Percentiles rank a stretch among this genome's conserved stretches.
phyloP scores from a whole-genome alignment of 2,113 vertebrate species.

The Marcusenius ussheri region DNA sequence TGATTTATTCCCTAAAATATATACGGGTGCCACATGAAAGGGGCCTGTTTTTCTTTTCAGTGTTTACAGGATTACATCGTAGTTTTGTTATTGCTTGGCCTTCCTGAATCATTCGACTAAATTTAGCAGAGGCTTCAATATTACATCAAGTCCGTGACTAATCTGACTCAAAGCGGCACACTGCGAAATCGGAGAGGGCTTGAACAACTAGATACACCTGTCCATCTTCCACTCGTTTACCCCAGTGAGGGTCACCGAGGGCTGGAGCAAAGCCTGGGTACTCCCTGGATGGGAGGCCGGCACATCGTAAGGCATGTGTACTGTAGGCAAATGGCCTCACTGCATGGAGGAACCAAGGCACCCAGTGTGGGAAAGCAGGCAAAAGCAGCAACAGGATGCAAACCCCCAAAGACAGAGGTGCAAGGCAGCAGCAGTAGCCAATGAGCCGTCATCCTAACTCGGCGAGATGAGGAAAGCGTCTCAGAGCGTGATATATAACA shows the following conservation, averaged over 20 bases:
- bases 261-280: background rate
- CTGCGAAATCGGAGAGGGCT: background rate
- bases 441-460: background rate
- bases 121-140: slow-evolving; percentile 16
- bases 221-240: background rate
- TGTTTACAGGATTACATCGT: slow-evolving; percentile 14
- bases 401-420: background rate
- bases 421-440: background rate
- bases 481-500: background rate
- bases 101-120: slow-evolving; percentile 22
- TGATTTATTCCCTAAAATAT: background rate
- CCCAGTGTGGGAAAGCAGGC: background rate
- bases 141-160: slow-evolving; percentile 9
- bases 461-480: background rate
- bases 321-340: background rate
- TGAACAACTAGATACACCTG: background rate
- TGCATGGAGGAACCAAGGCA: background rate
- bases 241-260: background rate
- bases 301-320: background rate
- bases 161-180: slow-evolving; percentile 14
- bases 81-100: slow-evolving; percentile 22
- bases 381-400: background rate
- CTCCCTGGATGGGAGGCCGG: background rate
- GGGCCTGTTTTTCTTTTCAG: background rate
- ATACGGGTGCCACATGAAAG: background rate